Conservation (phyloP, 2,888 invertebrate genomes). For the Leptinotarsa juncta region DNA sequence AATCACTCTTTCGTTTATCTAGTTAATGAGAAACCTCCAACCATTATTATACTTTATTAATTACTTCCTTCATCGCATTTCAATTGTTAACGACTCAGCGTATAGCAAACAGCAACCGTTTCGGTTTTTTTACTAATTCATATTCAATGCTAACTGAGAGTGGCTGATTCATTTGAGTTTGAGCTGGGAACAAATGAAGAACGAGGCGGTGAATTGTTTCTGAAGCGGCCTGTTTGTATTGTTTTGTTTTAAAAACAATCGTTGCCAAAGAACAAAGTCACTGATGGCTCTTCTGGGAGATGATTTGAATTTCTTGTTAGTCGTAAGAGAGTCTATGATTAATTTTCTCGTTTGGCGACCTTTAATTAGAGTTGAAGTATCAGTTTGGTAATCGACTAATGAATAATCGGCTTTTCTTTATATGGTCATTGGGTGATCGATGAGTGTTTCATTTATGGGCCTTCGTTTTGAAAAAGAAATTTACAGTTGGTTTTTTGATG, state of each 20-base stretch:
- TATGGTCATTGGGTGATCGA: no score
- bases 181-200: conserved; percentile 36
- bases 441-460: no score
- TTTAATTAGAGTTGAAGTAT: conserved; percentile 17
- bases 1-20: conserved; percentile 25
- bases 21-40: conserved; percentile 13
- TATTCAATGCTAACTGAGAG: conserved; percentile 36
- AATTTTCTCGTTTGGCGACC: conserved; percentile 7
- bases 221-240: conserved; percentile 37
- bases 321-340: background rate
- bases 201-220: conserved; percentile 24
- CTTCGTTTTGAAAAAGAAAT: no score
- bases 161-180: conserved; percentile 39
- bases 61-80: conserved; percentile 10
- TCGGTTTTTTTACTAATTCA: conserved; percentile 33
- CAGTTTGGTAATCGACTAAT: background rate
- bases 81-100: conserved; percentile 24
- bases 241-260: conserved; percentile 29
- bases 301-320: conserved; percentile 23
- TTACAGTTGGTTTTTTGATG: no score
- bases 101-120: conserved; percentile 29
- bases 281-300: conserved; percentile 33
- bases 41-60: conserved; percentile 22
- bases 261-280: conserved; percentile 22
- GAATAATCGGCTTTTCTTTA: background rate